Base-by-base conservation (phyloP, 2,888 invertebrate species). In the Alviniconcha strummeri region DNA sequence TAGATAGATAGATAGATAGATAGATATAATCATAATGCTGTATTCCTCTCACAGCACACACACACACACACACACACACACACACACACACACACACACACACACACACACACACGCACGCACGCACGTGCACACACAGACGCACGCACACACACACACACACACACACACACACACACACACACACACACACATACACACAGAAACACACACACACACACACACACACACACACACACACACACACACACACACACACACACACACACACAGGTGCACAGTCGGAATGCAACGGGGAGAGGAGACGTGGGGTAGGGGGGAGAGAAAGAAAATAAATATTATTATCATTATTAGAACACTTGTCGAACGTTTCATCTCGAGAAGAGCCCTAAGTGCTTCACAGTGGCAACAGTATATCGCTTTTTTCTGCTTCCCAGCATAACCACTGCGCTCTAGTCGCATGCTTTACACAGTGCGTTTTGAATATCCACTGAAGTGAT, bases 151-250 rank as follows among this genome's bases (percentile, higher is more conserved):
- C 72, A 72, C 72, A 72, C 72, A 72, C 36, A 36, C 72, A 72
- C 72, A 36, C 19, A 72, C 72, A 36, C 72, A 72, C 72, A 36
- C 72, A 72, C 72, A 36, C 72, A 72, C 72, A 36, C 72, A n/a
- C n/a, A 17, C 72, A n/a, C 72, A 17, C n/a, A 17, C 72, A n/a
- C 72, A 17, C n/a, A 17, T 36, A 72, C 72, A n/a, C 36, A 36
- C 36, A 36, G 36, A n/a, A n/a, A n/a, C 36, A 36, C 36, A 36
- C 36, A 36, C 36, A 36, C 36, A 36, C 36, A 36, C 36, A 36
- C 36, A 36, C 36, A 36, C 36, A 36, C 36, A 36, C 36, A 36
- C 36, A 36, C 36, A 36, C 36, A 60, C 9, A 11, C 72, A 4
- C 72, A 2, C 72, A 36, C 9, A 36, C 72, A 74, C 52, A 7